Evolutionary conservation across 2,888 invertebrate species (phyloP).

Genomic region (Diarsia dahlii): DNA sequence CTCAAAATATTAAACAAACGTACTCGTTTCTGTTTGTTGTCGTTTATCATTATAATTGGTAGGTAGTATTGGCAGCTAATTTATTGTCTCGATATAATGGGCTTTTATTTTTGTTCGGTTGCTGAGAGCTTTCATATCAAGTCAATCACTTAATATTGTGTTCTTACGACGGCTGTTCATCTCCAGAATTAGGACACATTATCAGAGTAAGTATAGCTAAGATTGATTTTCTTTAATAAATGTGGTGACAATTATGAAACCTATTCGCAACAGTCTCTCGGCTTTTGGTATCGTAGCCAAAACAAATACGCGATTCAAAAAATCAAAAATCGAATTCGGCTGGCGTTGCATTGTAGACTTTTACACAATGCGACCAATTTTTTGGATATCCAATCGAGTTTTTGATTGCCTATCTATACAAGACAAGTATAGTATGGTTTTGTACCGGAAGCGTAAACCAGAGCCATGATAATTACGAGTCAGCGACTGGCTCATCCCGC

Average conservation of each 20-base stretch:
- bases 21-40: constrained; percentile 67
- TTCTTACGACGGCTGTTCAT: constrained; percentile 36
- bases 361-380: constrained; percentile 51
- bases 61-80: constrained; percentile 50
- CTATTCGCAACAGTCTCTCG: constrained; percentile 1
- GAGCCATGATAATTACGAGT: constrained; percentile 86
- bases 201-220: constrained; percentile 2
- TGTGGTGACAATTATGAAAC: not conserved
- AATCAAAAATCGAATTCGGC: constrained; percentile 47
- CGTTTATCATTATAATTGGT: constrained; percentile 64
- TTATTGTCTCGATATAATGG: constrained; percentile 49
- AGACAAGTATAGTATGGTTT: constrained; percentile 38
- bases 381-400: constrained; percentile 48
- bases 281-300: constrained; percentile 29
- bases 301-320: constrained; percentile 38
- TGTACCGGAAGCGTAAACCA: constrained; percentile 69
- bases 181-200: constrained; percentile 36
- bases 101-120: constrained; percentile 38
- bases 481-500: constrained; percentile 83
- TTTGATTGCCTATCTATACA: constrained; percentile 37
- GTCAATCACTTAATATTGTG: constrained; percentile 46
- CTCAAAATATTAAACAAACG: constrained; percentile 71
- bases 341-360: constrained; percentile 20
- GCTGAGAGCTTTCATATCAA: constrained; percentile 40
- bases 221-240: constrained; percentile 19